These are phyloP conservation scores for Poeciliopsis presidionis DNA, from an alignment of 2,797 vertebrate genomes.

Conservation along the genomic window DNA sequence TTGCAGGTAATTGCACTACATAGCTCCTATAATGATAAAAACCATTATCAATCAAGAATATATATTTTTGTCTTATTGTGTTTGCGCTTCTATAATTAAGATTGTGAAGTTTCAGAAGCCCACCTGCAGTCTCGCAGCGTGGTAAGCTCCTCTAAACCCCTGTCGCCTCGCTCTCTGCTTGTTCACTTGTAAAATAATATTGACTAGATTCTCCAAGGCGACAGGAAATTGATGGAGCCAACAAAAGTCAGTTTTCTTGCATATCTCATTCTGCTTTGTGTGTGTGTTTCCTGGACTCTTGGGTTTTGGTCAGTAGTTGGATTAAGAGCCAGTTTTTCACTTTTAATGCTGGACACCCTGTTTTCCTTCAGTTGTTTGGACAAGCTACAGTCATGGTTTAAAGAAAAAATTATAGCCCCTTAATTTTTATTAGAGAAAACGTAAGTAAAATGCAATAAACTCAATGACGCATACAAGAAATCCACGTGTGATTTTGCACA, in stretches of 20 bases:
- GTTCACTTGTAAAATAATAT: conserved; percentile 45
- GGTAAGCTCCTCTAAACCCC: conserved; percentile 8
- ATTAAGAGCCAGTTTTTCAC: conserved; percentile 10
- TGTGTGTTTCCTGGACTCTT: conserved; percentile 29
- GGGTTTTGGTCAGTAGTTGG: not conserved
- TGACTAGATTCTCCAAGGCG: conserved; percentile 30
- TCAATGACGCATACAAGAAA: not conserved
- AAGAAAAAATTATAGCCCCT: not conserved
- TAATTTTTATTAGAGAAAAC: not conserved
- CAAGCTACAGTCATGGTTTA: not conserved
- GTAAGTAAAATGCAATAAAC: not conserved
- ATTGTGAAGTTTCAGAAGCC: conserved; percentile 23
- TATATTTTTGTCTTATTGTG: not conserved
- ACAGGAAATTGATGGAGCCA: conserved; percentile 37
- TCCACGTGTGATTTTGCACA: not conserved
- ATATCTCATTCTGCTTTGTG: conserved; percentile 20
- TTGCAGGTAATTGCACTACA: not conserved
- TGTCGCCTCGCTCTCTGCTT: not conserved
- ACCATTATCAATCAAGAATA: not conserved
- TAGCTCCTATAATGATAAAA: not conserved
- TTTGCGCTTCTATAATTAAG: conserved; percentile 10
- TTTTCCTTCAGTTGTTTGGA: not conserved
- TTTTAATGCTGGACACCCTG: conserved; percentile 5
- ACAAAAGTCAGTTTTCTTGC: conserved; percentile 13
- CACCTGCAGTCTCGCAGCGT: conserved; percentile 21